These are phyloP conservation scores for Lophura swinhoii DNA, from an alignment of 2,797 vertebrate species.

Conservation along the genomic window DNA sequence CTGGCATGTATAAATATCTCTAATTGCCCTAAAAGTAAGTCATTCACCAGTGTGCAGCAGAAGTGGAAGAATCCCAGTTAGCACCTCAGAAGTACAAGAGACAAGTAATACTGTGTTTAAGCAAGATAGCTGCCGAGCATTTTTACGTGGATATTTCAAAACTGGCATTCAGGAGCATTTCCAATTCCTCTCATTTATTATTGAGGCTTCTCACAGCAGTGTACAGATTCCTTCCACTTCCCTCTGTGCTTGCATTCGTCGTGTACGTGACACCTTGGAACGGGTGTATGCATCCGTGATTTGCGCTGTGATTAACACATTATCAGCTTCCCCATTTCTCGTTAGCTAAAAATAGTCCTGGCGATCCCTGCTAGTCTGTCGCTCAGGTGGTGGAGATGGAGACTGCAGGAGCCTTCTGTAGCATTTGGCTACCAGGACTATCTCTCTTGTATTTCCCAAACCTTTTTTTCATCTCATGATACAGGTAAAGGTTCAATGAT, in stretches of 20 bases:
- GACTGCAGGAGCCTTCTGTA: constrained; percentile 69
- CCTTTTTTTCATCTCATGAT: constrained; percentile 34
- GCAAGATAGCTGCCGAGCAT: neutral
- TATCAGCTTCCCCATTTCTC: constrained; percentile 67
- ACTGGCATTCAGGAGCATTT: constrained; percentile 45
- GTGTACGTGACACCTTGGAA: constrained; percentile 69
- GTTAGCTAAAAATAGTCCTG: constrained; percentile 73
- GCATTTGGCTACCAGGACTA: constrained; percentile 54
- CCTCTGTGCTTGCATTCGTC: constrained; percentile 73
- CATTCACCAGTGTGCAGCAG: neutral
- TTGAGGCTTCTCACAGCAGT: constrained; percentile 69
- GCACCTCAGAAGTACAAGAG: neutral
- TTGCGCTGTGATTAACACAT: constrained; percentile 74
- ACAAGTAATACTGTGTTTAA: neutral
- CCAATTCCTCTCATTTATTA: constrained; percentile 67
- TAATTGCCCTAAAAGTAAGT: neutral
- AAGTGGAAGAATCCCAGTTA: neutral
- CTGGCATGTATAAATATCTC: neutral
- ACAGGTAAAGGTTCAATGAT: neutral
- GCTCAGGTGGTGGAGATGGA: constrained; percentile 69
- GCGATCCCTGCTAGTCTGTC: constrained; percentile 70
- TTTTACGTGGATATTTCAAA: constrained; percentile 44
- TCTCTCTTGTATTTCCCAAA: neutral
- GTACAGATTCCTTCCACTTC: constrained; percentile 67
- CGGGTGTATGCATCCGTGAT: constrained; percentile 47